Evolutionary conservation across 2,797 vertebrate species (phyloP).

Genomic region (Ambastaia sidthimunki): DNA sequence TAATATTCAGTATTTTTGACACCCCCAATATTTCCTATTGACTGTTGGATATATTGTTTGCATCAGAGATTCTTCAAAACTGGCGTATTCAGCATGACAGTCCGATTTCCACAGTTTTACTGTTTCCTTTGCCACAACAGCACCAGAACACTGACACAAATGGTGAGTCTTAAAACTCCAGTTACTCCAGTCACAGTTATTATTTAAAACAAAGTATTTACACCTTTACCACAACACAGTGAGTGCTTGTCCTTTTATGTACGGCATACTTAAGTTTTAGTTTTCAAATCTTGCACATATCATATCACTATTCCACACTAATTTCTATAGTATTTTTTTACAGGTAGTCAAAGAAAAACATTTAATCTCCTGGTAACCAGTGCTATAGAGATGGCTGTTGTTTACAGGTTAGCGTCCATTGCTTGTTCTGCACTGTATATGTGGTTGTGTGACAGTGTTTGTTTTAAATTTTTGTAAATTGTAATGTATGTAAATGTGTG

Average conservation of each 20-base stretch:
- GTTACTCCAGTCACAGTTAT: background rate
- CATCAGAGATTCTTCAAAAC: constrained; percentile 81
- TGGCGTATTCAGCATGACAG: constrained; percentile 89
- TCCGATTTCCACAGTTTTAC: constrained; percentile 85
- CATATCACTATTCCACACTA: too few relatives aligned
- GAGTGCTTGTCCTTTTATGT: too few relatives aligned
- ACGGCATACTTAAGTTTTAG: too few relatives aligned
- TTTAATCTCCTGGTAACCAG: constrained; percentile 87
- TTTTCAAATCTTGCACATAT: too few relatives aligned
- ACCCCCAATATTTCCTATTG: background rate
- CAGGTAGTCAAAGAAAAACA: constrained; percentile 47
- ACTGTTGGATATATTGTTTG: background rate
- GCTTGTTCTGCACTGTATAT: background rate
- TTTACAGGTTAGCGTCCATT: constrained; percentile 81
- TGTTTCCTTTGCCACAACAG: constrained; percentile 73
- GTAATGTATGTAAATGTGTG: constrained; percentile 28
- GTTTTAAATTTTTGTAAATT: constrained; percentile 2
- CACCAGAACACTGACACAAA: constrained; percentile 22
- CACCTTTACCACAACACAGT: too few relatives aligned
- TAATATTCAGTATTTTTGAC: background rate
- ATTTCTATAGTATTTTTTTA: background rate
- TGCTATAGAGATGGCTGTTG: constrained; percentile 85
- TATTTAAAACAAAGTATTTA: background rate
- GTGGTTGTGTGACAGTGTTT: background rate
- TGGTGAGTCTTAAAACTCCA: constrained; percentile 54